These are phyloP conservation scores for Agrilus cyanescens DNA, from an alignment of 2,888 invertebrate genomes.

Conservation along the genomic window DNA sequence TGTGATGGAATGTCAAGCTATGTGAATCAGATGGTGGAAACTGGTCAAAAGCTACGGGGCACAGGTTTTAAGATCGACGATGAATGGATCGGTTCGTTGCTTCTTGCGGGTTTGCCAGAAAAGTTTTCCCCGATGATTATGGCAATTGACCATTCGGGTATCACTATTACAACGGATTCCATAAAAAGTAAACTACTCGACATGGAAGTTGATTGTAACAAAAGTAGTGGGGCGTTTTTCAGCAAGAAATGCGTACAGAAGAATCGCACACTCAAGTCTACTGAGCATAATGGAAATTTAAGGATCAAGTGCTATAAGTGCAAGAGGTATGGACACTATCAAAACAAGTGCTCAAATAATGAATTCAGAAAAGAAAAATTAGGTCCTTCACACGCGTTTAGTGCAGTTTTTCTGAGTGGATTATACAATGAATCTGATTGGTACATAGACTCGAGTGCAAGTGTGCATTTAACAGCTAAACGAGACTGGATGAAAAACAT, in stretches of 20 bases:
- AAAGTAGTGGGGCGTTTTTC: conserved; percentile 2
- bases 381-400: conserved; percentile 15
- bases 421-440: conserved; percentile 18
- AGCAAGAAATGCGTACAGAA: neutral
- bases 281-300: too few species aligned
- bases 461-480: conserved; percentile 17
- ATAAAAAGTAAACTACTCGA: conserved; percentile 12
- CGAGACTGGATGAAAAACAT: conserved; percentile 8
- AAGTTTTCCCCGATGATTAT: conserved; percentile 14
- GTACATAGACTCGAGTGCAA: conserved; percentile 22
- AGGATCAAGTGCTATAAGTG: conserved; percentile 10
- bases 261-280: too few species aligned
- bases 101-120: conserved; percentile 14
- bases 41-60: too few species aligned
- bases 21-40: too few species aligned
- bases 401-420: conserved; percentile 17
- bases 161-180: conserved; percentile 7
- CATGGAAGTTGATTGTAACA: conserved; percentile 3
- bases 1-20: conserved; percentile 9
- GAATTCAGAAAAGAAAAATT: neutral
- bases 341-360: conserved; percentile 6
- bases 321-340: conserved; percentile 12
- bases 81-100: too few species aligned
- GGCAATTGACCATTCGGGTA: conserved; percentile 15
- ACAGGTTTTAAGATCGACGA: too few species aligned